A percentile compares a stretch with the other conserved stretches of the same genome.
Evolutionary conservation across 1,140 invertebrate genomes (phyloP).

Genomic region (Cotesia glomerata): DNA sequence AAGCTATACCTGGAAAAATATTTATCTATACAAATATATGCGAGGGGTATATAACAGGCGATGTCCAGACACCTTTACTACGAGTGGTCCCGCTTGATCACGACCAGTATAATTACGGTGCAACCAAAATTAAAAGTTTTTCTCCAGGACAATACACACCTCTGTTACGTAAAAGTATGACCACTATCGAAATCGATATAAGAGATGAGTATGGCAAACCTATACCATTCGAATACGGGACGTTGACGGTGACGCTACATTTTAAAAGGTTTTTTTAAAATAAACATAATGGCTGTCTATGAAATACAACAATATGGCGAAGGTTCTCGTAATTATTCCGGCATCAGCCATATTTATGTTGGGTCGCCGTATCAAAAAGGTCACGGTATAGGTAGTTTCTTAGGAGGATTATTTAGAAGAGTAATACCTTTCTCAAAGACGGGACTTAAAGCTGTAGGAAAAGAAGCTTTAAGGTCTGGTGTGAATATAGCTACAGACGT

Average conservation of each 20-base stretch:
- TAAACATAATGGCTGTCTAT: conserved; percentile 22
- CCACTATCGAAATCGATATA: conserved; percentile 34
- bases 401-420: conserved; percentile 33
- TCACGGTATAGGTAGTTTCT: conserved; percentile 37
- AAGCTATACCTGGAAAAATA: no score
- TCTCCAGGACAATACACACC: conserved; percentile 23
- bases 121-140: conserved; percentile 18
- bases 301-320: conserved; percentile 8
- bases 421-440: conserved; percentile 30
- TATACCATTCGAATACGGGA: conserved; percentile 36
- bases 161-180: conserved; percentile 25
- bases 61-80: conserved; percentile 29
- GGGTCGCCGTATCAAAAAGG: no score
- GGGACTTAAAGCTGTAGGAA: conserved; percentile 25
- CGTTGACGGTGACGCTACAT: conserved; percentile 35
- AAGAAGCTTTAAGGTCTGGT: conserved; percentile 13
- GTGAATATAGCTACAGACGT: conserved; percentile 22
- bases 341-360: no score
- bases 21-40: no score
- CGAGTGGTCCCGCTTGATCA: conserved; percentile 23
- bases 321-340: no score
- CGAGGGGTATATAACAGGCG: background rate
- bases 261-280: conserved; percentile 24
- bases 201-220: conserved; percentile 25
- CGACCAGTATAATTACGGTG: conserved; percentile 13